Conservation (phyloP, 1,140 invertebrate genomes). For the Aphis gossypii region DNA sequence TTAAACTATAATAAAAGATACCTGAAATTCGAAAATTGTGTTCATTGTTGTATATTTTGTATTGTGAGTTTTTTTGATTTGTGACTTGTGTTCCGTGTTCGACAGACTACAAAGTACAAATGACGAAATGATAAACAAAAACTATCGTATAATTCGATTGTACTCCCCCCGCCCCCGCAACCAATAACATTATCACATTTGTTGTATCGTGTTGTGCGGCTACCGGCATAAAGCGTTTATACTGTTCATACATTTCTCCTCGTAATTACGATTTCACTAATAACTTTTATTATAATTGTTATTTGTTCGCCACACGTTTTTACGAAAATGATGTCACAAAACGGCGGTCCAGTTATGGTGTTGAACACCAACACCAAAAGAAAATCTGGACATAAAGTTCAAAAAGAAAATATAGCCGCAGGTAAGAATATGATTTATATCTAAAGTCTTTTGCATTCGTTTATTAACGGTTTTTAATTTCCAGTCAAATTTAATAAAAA, state of each 20-base stretch:
- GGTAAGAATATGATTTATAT: conserved; percentile 79
- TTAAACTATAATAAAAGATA: too few relatives aligned
- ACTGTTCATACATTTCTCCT: background rate
- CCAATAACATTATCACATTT: background rate
- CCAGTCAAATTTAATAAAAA: too few relatives aligned
- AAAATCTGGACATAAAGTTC: conserved; percentile 95
- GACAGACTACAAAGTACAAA: too few relatives aligned
- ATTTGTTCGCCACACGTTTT: background rate
- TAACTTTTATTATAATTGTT: background rate
- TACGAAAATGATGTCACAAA: conserved; percentile 42
- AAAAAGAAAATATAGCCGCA: conserved; percentile 95
- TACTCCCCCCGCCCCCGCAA: background rate
- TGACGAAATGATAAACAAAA: too few relatives aligned
- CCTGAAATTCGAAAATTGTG: too few relatives aligned
- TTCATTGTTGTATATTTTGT: too few relatives aligned
- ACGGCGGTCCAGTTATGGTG: conserved; percentile 62
- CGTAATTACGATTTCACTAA: background rate
- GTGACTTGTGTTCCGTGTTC: too few relatives aligned
- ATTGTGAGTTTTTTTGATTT: too few relatives aligned
- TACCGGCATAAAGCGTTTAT: background rate
- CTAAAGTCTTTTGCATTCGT: background rate
- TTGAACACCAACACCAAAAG: conserved; percentile 92
- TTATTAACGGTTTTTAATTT: too few relatives aligned
- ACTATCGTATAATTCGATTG: background rate
- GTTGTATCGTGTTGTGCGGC: background rate